phyloP scores from a whole-genome alignment of 2,797 vertebrate genomes.

The Rhinella marina region DNA sequence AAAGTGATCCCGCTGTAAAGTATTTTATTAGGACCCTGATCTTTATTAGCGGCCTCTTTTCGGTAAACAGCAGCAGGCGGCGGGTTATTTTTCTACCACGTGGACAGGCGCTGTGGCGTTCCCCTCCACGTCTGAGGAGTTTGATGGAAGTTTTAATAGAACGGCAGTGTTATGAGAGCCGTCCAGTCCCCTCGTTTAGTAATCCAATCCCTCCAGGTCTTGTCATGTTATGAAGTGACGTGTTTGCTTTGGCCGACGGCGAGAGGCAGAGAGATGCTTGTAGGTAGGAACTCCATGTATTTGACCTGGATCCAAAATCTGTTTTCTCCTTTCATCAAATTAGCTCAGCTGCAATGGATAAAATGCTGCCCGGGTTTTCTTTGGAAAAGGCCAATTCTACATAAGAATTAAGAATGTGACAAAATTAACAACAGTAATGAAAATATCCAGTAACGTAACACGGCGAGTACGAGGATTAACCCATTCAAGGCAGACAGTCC shows the following conservation, averaged over 20 bases:
- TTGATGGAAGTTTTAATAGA: constrained; percentile 70
- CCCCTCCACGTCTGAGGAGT: constrained; percentile 50
- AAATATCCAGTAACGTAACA: constrained; percentile 1
- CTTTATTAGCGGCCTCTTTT: constrained; percentile 5
- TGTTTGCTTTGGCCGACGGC: constrained; percentile 73
- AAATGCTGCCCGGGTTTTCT: constrained; percentile 31
- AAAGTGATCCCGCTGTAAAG: background rate
- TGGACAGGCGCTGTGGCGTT: constrained; percentile 21
- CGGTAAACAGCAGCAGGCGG: constrained; percentile 27
- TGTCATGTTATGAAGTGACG: constrained; percentile 75
- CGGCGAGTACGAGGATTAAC: constrained; percentile 1
- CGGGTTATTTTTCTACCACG: constrained; percentile 36
- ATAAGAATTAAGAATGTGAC: constrained; percentile 41
- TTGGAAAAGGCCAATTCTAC: background rate
- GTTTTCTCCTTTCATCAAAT: constrained; percentile 76
- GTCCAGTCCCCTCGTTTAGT: constrained; percentile 69
- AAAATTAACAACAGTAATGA: constrained; percentile 27
- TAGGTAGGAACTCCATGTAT: constrained; percentile 75
- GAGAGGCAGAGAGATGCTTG: constrained; percentile 69
- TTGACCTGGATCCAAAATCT: constrained; percentile 74
- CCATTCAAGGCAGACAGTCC: background rate
- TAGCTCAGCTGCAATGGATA: constrained; percentile 73
- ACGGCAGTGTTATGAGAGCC: constrained; percentile 70
- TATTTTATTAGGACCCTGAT: background rate
- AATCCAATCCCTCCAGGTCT: constrained; percentile 69